Percentiles rank a stretch among this genome's conserved stretches.
phyloP scores from a whole-genome alignment of 2,888 invertebrate genomes.

The Theretra japonica region DNA sequence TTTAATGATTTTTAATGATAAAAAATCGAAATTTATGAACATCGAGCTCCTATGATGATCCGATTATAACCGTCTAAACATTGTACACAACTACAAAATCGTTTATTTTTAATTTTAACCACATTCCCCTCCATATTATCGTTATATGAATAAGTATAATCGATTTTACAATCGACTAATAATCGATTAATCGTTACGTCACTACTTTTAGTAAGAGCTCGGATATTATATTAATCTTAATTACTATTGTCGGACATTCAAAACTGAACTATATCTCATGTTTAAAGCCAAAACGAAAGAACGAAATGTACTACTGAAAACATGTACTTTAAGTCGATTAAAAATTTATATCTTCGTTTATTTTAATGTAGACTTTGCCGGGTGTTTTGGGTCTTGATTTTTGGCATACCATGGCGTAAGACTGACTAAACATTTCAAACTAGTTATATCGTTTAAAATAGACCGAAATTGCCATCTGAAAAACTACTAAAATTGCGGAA shows the following conservation, averaged over 20 bases:
- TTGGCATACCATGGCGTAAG: neutral
- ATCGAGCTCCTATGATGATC: conserved; percentile 8
- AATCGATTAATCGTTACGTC: conserved; percentile 18
- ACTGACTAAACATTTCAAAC: neutral
- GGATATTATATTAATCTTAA: conserved; percentile 3
- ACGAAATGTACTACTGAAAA: conserved; percentile 16
- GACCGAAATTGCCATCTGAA: neutral
- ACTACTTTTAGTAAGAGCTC: conserved; percentile 22
- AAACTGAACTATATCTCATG: neutral
- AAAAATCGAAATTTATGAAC: neutral
- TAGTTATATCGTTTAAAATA: neutral
- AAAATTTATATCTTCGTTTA: conserved; percentile 14
- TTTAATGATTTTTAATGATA: conserved; percentile 8
- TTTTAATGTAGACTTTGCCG: conserved; percentile 17
- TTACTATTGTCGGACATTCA: conserved; percentile 21
- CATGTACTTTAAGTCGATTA: conserved; percentile 25
- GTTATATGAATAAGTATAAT: conserved; percentile 3
- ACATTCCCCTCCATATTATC: neutral
- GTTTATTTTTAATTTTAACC: neutral
- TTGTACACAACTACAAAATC: conserved; percentile 18
- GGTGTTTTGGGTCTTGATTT: neutral
- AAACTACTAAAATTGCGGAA: neutral
- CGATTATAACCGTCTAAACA: conserved; percentile 10
- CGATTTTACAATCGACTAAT: conserved; percentile 12
- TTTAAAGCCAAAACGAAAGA: conserved; percentile 18